Base-by-base conservation (phyloP, 2,888 invertebrate species). In the Hirtodrosophila alboralis region DNA sequence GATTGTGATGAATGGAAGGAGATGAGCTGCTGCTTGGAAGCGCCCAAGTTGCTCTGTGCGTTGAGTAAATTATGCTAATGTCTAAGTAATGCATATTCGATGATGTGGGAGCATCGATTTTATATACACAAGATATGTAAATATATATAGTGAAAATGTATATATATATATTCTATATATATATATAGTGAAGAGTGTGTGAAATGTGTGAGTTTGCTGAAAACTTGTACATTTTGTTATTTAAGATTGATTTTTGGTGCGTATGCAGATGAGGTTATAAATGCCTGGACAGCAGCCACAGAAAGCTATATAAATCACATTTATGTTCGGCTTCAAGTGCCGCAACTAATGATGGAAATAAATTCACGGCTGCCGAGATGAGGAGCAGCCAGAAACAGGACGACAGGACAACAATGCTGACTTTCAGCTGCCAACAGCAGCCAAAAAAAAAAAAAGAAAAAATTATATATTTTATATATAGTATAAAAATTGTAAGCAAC, bases 61-160 rank as follows among this genome's bases (percentile, higher is more conserved):
- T 56, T 53, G 78, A 87, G 83, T 87, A 87, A 88, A 88, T 88
- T 88, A 89, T 88, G 88, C 84, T 88, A 89, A 88, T 89, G 84
- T 88, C 87, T 78, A 88, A 88, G 87, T 86, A 86, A 84, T 87
- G 84, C 78, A 86, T 87, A 87, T 87, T 87, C 87, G 83, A 87
- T 87, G 78, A 78, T 75, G 75, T 73, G 73, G 60, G 63, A 63
- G 58, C 54, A 40, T 62, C 48, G 26, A 51, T 47, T 30, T 34
- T 43, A 54, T 26, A 18, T 53, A 43, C 48, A 12, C 36, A 9
- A 34, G 10, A 44, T 8, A 61, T 14, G 26, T 21, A 34, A n/a
- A 4, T 18, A 5, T 18, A 18, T 18, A 18, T 18, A 18, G 18
- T 7, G 36, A 8, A 60, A 1, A 33, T 27, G 31, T 37, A n/a